phyloP scores from a whole-genome alignment of 2,113 vertebrate genomes.

The Spilogale gracilis region DNA sequence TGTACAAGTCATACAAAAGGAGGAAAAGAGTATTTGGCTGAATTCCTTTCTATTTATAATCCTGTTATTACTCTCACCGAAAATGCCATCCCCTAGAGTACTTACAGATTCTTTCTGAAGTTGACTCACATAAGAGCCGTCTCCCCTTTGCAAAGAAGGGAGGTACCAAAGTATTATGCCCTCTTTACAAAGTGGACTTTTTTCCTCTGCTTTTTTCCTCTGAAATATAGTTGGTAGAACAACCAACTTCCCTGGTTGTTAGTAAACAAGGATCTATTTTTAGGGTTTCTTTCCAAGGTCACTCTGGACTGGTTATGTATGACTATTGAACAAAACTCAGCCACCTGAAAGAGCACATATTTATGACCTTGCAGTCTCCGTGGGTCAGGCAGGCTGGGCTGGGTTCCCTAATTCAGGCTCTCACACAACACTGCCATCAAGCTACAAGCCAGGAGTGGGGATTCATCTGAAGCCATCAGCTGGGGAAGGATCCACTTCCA shows the following conservation, averaged over 20 bases:
- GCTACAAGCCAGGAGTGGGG: fast-evolving
- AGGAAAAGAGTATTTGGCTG: neutral
- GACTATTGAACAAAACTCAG: neutral
- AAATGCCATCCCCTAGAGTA: neutral
- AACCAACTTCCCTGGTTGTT: neutral
- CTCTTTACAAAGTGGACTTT: neutral
- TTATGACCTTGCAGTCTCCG: neutral
- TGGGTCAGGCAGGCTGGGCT: neutral
- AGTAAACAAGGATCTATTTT: neutral
- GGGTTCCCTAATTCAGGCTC: neutral
- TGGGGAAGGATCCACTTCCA: neutral
- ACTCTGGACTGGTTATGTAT: neutral
- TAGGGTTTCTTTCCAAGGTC: neutral
- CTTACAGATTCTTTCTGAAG: neutral
- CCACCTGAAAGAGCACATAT: neutral
- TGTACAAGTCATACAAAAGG: no score
- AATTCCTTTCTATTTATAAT: neutral
- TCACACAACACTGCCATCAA: neutral
- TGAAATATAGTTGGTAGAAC: no score
- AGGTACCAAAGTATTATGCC: neutral
- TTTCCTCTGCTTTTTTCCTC: neutral
- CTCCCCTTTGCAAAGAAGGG: fast-evolving
- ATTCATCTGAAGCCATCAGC: neutral
- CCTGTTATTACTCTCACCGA: neutral
- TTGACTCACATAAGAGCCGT: neutral